Percentiles rank a stretch among this genome's conserved stretches.
Evolutionary conservation across 2,797 vertebrate genomes (phyloP).

Genomic region (Eremophila alpestris): DNA sequence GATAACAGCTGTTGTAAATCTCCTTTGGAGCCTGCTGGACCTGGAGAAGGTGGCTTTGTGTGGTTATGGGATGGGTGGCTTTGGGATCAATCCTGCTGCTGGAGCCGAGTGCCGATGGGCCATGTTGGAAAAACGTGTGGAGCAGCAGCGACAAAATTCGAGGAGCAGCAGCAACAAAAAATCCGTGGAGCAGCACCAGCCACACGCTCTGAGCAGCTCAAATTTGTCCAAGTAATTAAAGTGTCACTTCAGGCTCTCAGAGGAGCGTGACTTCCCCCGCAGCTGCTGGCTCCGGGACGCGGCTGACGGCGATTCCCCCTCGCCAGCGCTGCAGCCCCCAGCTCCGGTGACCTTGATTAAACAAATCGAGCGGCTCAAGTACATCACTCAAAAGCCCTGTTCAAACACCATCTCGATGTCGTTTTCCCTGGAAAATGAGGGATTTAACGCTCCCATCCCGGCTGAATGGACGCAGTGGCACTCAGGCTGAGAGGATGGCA

Average conservation of each 20-base stretch:
- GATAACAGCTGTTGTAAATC: background rate
- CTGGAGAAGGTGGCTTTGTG: background rate
- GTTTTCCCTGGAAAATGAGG: conserved; percentile 39
- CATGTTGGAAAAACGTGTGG: rapidly evolving
- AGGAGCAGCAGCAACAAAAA: background rate
- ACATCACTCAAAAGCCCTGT: conserved; percentile 27
- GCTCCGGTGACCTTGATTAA: conserved; percentile 11
- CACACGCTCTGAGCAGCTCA: background rate
- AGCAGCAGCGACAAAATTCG: rapidly evolving
- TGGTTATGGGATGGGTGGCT: rapidly evolving
- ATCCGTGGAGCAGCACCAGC: background rate
- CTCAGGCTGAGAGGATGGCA: background rate
- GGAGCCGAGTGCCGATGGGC: rapidly evolving
- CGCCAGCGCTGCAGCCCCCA: background rate
- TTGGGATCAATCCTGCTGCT: background rate
- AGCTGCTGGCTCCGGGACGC: background rate
- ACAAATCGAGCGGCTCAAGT: conserved; percentile 31
- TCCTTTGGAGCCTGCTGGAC: background rate
- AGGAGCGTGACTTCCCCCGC: background rate
- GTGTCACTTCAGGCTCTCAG: background rate
- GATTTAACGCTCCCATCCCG: conserved; percentile 48
- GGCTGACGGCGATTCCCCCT: background rate
- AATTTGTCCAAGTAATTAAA: background rate
- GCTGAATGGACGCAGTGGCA: background rate
- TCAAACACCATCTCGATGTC: conserved; percentile 35